These are phyloP conservation scores for Hirtodrosophila cameraria DNA, from an alignment of 2,888 invertebrate species.

Conservation along the genomic window DNA sequence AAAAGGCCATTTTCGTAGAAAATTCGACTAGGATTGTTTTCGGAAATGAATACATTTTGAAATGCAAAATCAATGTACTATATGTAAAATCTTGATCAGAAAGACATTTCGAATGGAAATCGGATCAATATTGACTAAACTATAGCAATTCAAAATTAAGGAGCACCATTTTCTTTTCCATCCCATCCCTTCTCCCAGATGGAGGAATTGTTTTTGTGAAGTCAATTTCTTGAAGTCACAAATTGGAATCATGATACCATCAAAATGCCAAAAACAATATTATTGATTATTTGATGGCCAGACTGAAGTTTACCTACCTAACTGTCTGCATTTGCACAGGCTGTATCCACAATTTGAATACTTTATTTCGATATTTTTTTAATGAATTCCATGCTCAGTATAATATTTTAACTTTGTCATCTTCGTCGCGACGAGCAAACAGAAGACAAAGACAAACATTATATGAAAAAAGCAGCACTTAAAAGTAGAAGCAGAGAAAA, in stretches of 20 bases:
- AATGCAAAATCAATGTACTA: no score
- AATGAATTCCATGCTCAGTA: conserved; percentile 50
- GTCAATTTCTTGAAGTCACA: no score
- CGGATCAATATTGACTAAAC: no score
- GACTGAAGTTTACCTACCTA: neutral
- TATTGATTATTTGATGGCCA: neutral
- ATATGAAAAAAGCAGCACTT: conserved; percentile 37
- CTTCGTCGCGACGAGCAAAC: conserved; percentile 53
- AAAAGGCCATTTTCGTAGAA: no score
- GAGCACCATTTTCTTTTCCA: no score
- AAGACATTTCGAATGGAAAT: no score
- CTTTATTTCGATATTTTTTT: conserved; percentile 23
- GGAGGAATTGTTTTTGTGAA: no score
- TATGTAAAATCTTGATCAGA: no score
- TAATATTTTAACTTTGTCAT: conserved; percentile 45
- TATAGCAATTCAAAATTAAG: no score
- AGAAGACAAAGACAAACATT: conserved; percentile 61
- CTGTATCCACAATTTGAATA: conserved; percentile 7
- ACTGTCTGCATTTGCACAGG: neutral
- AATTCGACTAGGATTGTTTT: no score
- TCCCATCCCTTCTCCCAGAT: no score
- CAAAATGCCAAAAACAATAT: neutral
- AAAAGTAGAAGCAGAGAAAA: conserved; percentile 55
- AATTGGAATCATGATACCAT: neutral
- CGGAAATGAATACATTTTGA: no score